Conservation (phyloP, 2,113 vertebrate genomes). For the Cynoglossus semilaevis region DNA sequence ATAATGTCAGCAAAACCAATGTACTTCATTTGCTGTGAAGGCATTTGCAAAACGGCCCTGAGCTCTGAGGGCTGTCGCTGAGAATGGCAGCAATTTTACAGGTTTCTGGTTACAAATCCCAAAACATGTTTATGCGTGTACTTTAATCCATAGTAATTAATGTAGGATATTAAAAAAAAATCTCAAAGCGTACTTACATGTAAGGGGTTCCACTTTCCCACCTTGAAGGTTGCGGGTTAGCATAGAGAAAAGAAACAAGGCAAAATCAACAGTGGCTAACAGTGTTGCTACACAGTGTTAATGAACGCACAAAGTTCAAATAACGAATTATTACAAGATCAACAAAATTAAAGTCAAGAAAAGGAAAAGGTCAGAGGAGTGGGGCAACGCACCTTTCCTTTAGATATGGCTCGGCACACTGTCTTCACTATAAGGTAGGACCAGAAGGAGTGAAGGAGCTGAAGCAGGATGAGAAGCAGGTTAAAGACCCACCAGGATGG, state of each 20-base stretch:
- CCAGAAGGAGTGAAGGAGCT: conserved; percentile 92
- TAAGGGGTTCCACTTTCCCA: conserved; percentile 97
- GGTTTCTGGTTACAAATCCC: neutral
- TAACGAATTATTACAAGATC: neutral
- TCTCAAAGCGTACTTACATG: conserved; percentile 84
- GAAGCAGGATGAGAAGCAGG: conserved; percentile 85
- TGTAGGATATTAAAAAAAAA: neutral
- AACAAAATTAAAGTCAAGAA: conserved; percentile 6
- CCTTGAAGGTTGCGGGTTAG: conserved; percentile 72
- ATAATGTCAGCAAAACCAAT: no score
- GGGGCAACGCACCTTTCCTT: conserved; percentile 90
- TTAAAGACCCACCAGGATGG: conserved; percentile 97
- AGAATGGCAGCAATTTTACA: neutral
- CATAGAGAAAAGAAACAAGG: conserved; percentile 26
- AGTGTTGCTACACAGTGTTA: conserved; percentile 21
- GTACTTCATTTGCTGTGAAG: neutral
- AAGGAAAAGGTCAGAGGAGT: neutral
- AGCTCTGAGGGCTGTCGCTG: neutral
- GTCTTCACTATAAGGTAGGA: conserved; percentile 92
- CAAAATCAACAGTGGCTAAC: conserved; percentile 25
- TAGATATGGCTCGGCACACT: conserved; percentile 89
- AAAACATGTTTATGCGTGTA: no score
- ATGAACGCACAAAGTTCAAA: neutral
- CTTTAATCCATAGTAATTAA: no score
- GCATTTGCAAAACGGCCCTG: neutral